Conservation (phyloP, 2,888 invertebrate species). For the Siphlonurus alternatus region DNA sequence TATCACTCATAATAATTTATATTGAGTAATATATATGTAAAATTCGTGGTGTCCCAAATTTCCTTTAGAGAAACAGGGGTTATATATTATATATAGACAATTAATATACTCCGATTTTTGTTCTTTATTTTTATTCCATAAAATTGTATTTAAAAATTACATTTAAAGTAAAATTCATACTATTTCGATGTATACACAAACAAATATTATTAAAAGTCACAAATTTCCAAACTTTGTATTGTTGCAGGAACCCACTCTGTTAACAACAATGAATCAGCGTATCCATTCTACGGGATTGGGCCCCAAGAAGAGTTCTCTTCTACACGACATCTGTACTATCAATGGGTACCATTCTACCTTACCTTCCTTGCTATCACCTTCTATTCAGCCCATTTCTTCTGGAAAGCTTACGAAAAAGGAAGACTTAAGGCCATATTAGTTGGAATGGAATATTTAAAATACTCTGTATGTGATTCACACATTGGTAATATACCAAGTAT, state of each 20-base stretch:
- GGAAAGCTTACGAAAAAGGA: slow-evolving; percentile 2
- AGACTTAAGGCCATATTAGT: neutral
- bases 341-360: slow-evolving; percentile 12
- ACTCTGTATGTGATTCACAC: neutral
- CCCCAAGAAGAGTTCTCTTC: neutral
- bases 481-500: neutral
- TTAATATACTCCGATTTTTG: too few species aligned
- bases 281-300: neutral
- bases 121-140: neutral
- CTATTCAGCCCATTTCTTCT: slow-evolving; percentile 1
- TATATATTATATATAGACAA: too few species aligned
- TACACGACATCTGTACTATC: slow-evolving; percentile 11
- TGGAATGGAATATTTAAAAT: neutral
- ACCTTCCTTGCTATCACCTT: slow-evolving; percentile 4
- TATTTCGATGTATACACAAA: neutral
- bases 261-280: neutral
- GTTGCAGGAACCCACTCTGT: neutral
- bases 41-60: too few species aligned
- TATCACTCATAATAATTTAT: too few species aligned
- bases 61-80: too few species aligned
- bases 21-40: too few species aligned
- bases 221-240: neutral
- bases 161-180: neutral
- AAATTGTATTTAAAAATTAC: neutral
- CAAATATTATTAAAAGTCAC: neutral